phyloP scores from a whole-genome alignment of 2,888 invertebrate genomes.

The Cistogaster globosa region DNA sequence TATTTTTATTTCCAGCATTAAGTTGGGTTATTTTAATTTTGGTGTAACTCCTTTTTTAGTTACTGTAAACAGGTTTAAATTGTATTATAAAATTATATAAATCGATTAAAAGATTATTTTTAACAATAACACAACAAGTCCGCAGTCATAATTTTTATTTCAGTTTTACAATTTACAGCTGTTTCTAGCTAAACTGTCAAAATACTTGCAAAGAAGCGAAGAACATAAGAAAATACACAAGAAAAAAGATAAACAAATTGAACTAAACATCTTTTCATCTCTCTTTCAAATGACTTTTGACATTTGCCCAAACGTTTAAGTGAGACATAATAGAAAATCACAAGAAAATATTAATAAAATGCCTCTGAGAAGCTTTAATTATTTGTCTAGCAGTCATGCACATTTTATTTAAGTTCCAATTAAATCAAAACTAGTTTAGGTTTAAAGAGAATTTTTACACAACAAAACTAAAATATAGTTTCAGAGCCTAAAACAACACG shows the following conservation, averaged over 20 bases:
- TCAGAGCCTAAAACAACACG: constrained; percentile 13
- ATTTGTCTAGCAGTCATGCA: constrained; percentile 60
- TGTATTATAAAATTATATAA: constrained; percentile 27
- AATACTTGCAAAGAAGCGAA: constrained; percentile 14
- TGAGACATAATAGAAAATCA: not conserved
- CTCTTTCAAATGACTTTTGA: constrained; percentile 51
- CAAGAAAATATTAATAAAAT: not conserved
- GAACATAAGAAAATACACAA: not conserved
- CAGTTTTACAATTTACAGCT: constrained; percentile 51
- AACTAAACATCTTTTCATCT: constrained; percentile 6
- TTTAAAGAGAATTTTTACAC: not conserved
- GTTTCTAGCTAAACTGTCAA: constrained; percentile 62
- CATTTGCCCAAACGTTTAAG: constrained; percentile 22
- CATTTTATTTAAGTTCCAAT: constrained; percentile 46
- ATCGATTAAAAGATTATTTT: constrained; percentile 62
- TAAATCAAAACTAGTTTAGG: not conserved
- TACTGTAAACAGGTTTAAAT: constrained; percentile 30
- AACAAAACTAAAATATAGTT: not conserved
- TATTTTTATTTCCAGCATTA: not conserved
- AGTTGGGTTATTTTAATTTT: not conserved
- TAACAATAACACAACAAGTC: constrained; percentile 36
- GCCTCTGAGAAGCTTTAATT: constrained; percentile 21
- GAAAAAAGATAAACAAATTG: not conserved
- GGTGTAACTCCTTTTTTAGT: constrained; percentile 21
- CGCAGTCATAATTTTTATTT: constrained; percentile 22